These are phyloP conservation scores for Thaumetopoea pityocampa DNA, from an alignment of 1,140 invertebrate species.

Conservation along the genomic window DNA sequence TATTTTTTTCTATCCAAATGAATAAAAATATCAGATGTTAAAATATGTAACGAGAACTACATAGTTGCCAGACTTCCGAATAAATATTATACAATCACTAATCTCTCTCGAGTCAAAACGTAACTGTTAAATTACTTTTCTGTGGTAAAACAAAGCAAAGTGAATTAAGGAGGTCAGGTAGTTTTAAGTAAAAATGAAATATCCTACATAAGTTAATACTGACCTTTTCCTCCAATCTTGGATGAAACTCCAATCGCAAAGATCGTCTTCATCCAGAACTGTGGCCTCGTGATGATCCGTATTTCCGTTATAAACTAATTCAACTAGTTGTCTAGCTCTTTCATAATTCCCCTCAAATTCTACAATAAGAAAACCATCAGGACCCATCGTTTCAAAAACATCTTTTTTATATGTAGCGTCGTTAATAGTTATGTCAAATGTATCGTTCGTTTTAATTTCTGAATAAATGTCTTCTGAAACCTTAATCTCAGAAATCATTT, in stretches of 20 bases:
- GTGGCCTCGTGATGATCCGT: constrained; percentile 66
- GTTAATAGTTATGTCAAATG: constrained; percentile 45
- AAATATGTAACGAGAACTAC: constrained; percentile 2
- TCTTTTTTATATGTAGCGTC: constrained; percentile 63
- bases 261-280: constrained; percentile 69
- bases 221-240: constrained; percentile 83
- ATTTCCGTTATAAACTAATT: constrained; percentile 71
- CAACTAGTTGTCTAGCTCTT: constrained; percentile 77
- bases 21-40: too few species aligned
- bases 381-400: constrained; percentile 46
- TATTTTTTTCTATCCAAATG: too few species aligned
- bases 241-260: constrained; percentile 84
- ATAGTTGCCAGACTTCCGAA: constrained; percentile 20
- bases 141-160: constrained; percentile 25
- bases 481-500: constrained; percentile 62
- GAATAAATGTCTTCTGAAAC: constrained; percentile 31
- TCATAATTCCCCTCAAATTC: constrained; percentile 80
- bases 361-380: constrained; percentile 79
- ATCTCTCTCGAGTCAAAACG: constrained; percentile 17
- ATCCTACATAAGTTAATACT: constrained; percentile 36
- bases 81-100: constrained; percentile 27
- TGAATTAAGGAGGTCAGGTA: constrained; percentile 22
- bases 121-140: constrained; percentile 22
- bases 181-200: constrained; percentile 17
- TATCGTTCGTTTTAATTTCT: constrained; percentile 18